These are phyloP conservation scores for Papilio aristodemus DNA, from an alignment of 1,140 invertebrate species.

Conservation along the genomic window DNA sequence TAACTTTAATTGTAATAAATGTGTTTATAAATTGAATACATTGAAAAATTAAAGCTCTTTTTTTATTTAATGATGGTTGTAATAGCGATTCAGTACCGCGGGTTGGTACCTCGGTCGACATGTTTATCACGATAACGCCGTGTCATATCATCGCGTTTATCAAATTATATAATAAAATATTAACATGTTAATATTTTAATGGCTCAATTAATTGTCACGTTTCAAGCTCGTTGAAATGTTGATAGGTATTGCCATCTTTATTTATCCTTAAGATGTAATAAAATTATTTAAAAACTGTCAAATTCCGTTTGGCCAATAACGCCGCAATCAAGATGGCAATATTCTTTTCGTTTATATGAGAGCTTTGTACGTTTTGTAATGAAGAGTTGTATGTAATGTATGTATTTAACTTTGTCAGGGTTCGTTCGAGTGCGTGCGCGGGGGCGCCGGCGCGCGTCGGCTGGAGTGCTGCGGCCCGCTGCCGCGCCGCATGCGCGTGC, in stretches of 20 bases:
- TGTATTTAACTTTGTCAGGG: constrained; percentile 76
- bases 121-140: constrained; percentile 7
- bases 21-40: too few relatives aligned
- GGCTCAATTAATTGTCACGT: background rate
- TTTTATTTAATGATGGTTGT: background rate
- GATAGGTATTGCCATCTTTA: background rate
- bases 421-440: constrained; percentile 94
- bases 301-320: too few relatives aligned
- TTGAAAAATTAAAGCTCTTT: too few relatives aligned
- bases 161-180: constrained; percentile 16
- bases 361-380: too few relatives aligned
- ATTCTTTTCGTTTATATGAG: too few relatives aligned
- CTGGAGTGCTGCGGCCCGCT: constrained; percentile 91
- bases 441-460: constrained; percentile 80
- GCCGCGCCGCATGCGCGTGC: constrained; percentile 91
- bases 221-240: background rate
- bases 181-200: background rate
- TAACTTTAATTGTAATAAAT: too few relatives aligned
- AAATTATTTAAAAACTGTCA: background rate
- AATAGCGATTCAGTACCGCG: background rate
- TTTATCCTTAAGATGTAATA: background rate
- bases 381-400: background rate
- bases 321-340: too few relatives aligned
- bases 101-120: background rate
- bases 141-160: constrained; percentile 2